Percentiles rank a stretch among this genome's conserved stretches.
phyloP scores from a whole-genome alignment of 2,113 vertebrate species.

The Micronycteris hirsuta region DNA sequence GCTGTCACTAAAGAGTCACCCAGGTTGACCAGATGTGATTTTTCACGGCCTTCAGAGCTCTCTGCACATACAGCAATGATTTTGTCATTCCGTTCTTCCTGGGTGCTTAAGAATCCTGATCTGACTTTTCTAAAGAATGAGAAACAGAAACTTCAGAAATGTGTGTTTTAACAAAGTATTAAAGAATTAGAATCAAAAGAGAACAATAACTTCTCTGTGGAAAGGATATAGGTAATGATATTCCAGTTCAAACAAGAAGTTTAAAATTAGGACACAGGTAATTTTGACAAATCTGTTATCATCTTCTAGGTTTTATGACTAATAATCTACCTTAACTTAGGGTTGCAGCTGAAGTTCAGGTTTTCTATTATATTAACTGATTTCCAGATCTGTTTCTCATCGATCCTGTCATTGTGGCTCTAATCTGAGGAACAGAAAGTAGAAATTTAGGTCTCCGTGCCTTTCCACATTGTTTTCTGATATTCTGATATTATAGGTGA shows the following conservation, averaged over 20 bases:
- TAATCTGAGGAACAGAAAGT: conserved; percentile 3
- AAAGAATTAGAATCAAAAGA: conserved; percentile 1
- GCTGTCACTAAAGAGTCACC: not conserved
- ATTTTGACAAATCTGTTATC: not conserved
- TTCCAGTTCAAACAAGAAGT: not conserved
- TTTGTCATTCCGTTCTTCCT: not conserved
- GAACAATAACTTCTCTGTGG: not conserved
- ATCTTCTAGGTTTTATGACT: not conserved
- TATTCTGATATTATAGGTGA: conserved; percentile 37
- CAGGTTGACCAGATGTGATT: not conserved
- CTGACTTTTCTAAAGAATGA: not conserved
- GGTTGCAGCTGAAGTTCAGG: not conserved
- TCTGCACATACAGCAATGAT: not conserved
- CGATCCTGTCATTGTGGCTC: not conserved
- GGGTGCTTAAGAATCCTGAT: not conserved
- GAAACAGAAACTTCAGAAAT: not conserved
- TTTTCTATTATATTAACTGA: conserved; percentile 34
- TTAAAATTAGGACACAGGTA: not conserved
- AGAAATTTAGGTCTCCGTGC: not conserved
- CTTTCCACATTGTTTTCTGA: not conserved
- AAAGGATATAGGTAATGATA: not conserved
- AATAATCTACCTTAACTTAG: conserved; percentile 13
- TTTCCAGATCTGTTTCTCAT: conserved; percentile 48
- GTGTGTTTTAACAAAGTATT: not conserved
- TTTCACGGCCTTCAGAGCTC: not conserved